Conservation (phyloP, 1,140 invertebrate genomes). For the Macrosteles quadrilineatus region DNA sequence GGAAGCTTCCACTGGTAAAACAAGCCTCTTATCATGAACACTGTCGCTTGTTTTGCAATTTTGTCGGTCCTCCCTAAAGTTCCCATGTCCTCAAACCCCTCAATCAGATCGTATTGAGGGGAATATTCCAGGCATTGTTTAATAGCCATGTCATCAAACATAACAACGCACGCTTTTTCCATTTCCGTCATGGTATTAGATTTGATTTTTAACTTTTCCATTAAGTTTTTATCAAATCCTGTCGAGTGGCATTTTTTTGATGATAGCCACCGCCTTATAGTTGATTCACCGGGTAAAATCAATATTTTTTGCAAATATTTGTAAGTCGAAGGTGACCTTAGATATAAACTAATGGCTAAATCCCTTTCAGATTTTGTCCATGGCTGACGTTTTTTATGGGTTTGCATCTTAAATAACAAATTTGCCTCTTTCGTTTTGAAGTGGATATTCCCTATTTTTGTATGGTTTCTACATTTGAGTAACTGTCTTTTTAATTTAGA, state of each 20-base stretch:
- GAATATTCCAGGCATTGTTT: too few species aligned
- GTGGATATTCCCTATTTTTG: not conserved
- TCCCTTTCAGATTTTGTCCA: not conserved
- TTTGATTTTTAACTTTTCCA: too few species aligned
- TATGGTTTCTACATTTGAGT: not conserved
- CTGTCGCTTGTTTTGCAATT: not conserved
- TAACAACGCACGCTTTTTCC: too few species aligned
- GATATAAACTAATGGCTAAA: not conserved
- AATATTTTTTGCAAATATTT: not conserved
- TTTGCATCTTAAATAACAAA: not conserved
- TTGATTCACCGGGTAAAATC: not conserved
- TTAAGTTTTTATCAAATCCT: not conserved
- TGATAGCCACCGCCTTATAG: not conserved
- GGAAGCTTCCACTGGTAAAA: slow-evolving; percentile 3
- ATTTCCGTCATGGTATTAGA: too few species aligned
- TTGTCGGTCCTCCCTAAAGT: not conserved
- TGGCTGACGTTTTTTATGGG: slow-evolving; percentile 5
- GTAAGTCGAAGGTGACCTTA: not conserved
- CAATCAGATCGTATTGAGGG: too few species aligned
- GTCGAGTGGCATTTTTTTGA: not conserved
- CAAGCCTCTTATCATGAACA: slow-evolving; percentile 10
- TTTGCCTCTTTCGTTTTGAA: slow-evolving; percentile 1
- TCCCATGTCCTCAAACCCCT: too few species aligned
- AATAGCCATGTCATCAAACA: slow-evolving; percentile 23
- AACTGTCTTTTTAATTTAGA: not conserved